phyloP scores from a whole-genome alignment of 1,140 invertebrate species.

The Trissolcus basalis region DNA sequence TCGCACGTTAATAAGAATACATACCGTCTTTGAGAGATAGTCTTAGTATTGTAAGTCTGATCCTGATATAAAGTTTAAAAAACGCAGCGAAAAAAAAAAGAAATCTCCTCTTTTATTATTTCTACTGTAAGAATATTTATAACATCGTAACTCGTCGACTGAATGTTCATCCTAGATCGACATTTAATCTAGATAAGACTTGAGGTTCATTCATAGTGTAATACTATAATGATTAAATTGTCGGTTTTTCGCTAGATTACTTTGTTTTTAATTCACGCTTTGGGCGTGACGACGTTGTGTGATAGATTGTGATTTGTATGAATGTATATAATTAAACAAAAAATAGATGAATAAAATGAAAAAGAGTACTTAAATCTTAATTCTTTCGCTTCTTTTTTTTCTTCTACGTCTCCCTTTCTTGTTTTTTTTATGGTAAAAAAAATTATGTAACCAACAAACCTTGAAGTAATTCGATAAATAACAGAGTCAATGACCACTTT shows the following conservation, averaged over 20 bases:
- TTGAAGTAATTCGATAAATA: constrained; percentile 8
- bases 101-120: neutral
- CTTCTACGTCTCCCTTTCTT: neutral
- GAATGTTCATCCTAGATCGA: constrained; percentile 23
- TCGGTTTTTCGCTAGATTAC: constrained; percentile 26
- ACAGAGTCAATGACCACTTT: constrained; percentile 10
- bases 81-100: constrained; percentile 1
- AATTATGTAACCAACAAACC: constrained; percentile 8
- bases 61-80: constrained; percentile 19
- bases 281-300: constrained; percentile 19
- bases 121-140: constrained; percentile 29
- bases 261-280: constrained; percentile 25
- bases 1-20: constrained; percentile 23
- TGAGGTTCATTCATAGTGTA: constrained; percentile 20
- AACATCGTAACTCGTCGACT: constrained; percentile 32
- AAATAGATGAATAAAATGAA: constrained; percentile 19
- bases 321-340: constrained; percentile 36
- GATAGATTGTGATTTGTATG: constrained; percentile 44
- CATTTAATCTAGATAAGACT: constrained; percentile 35
- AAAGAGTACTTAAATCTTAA: constrained; percentile 26
- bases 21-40: constrained; percentile 27
- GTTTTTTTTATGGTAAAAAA: neutral
- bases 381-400: neutral
- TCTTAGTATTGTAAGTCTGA: constrained; percentile 39
- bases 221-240: constrained; percentile 25